phyloP scores from a whole-genome alignment of 1,140 invertebrate species.

The Mesaphorura yosii region DNA sequence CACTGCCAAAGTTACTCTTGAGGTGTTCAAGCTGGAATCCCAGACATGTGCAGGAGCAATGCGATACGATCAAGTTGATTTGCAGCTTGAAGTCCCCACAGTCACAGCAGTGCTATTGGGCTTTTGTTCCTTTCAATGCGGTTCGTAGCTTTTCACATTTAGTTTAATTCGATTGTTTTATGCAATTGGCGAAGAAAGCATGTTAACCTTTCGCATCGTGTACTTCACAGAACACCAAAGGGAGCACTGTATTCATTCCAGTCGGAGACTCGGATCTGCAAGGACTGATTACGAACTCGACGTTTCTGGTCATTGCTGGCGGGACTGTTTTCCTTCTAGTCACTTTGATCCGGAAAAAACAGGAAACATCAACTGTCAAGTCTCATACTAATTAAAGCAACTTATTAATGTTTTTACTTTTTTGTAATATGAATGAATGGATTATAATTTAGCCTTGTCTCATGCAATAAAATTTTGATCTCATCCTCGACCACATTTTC shows the following conservation, averaged over 20 bases:
- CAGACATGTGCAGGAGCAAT: constrained; percentile 13
- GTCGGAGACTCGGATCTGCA: constrained; percentile 24
- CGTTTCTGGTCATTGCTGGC: constrained; percentile 22
- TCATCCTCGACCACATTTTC: too few relatives aligned
- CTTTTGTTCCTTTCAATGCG: constrained; percentile 27
- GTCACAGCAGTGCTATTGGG: constrained; percentile 19
- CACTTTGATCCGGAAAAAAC: constrained; percentile 12
- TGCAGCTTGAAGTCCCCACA: constrained; percentile 5
- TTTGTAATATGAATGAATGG: too few relatives aligned
- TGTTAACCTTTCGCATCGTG: not conserved
- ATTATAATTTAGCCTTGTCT: too few relatives aligned
- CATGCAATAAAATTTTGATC: too few relatives aligned
- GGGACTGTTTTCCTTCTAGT: constrained; percentile 20
- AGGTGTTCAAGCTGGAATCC: constrained; percentile 24
- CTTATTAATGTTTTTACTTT: too few relatives aligned
- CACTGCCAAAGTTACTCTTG: constrained; percentile 24
- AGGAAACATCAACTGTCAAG: too few relatives aligned
- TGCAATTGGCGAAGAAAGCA: too few relatives aligned
- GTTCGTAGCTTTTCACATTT: constrained; percentile 10
- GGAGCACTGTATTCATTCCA: constrained; percentile 27
- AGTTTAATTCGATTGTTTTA: not conserved
- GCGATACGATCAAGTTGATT: constrained; percentile 15
- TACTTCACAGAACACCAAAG: constrained; percentile 27
- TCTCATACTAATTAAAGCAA: too few relatives aligned
- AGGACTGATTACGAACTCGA: constrained; percentile 17